These are phyloP conservation scores for Melanophora roralis DNA, from an alignment of 2,888 invertebrate species.

Conservation along the genomic window DNA sequence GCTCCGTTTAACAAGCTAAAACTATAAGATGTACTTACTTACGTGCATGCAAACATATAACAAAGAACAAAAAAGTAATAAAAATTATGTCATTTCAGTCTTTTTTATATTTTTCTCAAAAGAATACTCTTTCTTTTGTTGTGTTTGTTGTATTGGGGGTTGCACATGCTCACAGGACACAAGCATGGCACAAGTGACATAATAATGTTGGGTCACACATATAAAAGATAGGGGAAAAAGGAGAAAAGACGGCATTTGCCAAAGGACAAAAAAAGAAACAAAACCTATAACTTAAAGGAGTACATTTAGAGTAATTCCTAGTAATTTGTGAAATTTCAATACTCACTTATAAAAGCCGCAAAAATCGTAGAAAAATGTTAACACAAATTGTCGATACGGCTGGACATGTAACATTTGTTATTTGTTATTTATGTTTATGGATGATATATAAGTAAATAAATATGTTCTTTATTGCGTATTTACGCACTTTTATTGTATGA, in stretches of 20 bases:
- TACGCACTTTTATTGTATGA: neutral
- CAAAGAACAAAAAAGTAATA: slow-evolving; percentile 16
- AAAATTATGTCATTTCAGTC: slow-evolving; percentile 60
- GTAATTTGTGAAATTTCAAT: slow-evolving; percentile 62
- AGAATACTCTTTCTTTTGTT: slow-evolving; percentile 15
- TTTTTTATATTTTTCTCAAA: neutral
- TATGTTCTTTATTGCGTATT: too few relatives aligned
- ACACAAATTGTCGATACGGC: slow-evolving; percentile 28
- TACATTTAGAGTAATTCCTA: slow-evolving; percentile 48
- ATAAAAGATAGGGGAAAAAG: neutral
- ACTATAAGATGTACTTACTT: too few relatives aligned
- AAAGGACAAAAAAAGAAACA: neutral
- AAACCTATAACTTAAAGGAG: slow-evolving; percentile 22
- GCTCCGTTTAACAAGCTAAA: too few relatives aligned
- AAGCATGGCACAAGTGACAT: slow-evolving; percentile 59
- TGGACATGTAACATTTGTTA: slow-evolving; percentile 5
- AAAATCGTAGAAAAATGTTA: slow-evolving; percentile 49
- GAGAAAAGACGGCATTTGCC: slow-evolving; percentile 35
- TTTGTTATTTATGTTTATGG: slow-evolving; percentile 12
- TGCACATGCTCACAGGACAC: slow-evolving; percentile 54
- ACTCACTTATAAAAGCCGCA: slow-evolving; percentile 45
- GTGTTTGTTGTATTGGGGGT: slow-evolving; percentile 46
- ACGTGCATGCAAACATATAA: too few relatives aligned
- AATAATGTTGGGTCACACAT: slow-evolving; percentile 36
- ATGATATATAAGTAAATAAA: neutral